Base-by-base conservation (phyloP, 2,888 invertebrate genomes). In the Hydroisotoma schaefferi region DNA sequence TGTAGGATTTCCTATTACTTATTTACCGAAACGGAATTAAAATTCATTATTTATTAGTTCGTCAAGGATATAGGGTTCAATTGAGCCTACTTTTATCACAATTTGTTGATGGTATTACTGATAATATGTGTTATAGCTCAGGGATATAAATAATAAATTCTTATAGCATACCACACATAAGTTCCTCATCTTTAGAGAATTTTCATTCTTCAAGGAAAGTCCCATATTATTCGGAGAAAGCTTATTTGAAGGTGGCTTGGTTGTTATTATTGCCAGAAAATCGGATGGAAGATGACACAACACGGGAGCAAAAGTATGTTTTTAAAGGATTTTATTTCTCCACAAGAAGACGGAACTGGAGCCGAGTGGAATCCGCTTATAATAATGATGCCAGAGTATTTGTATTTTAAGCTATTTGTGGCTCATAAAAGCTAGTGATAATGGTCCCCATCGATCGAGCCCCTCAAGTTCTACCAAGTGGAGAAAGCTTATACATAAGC, bases 281-380 rank as follows among this genome's bases (percentile, higher is more conserved):
- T 8, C n/a, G 40, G n/a, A 5, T 18, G 23, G 23, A 23, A 46
- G 46, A n/a, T n/a, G n/a, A n/a, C n/a, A n/a, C n/a, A n/a, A n/a
- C n/a, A n/a, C n/a, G 40, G 20, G 25, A 46, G 23, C 46, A 23
- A 25, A 46, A 46, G 46, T 46, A 46, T 62, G 28, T 62, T 62
- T 28, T 38, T 62, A 58, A 62, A 58, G 58, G 58, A 62, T 18
- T 62, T 62, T 20, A 28, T 57, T 12, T 57, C 61, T 20, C 40
- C 60, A 4, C 15, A 40, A 15, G 15, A 10, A 15, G 8, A 4
- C 5, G 40, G 20, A 20, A 40, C 15, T 40, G 40, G 40, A n/a
- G n/a, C n/a, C 33, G 43, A 43, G 20, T 10, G 43, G 43, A 49
- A 49, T 49, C 49, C 49, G 49, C 49, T 49, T 49, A 49, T 49